Evolutionary conservation across 1,140 invertebrate species (phyloP), one percentile per base, ranked within the genome.

Genomic region (Papilio machaon): DNA sequence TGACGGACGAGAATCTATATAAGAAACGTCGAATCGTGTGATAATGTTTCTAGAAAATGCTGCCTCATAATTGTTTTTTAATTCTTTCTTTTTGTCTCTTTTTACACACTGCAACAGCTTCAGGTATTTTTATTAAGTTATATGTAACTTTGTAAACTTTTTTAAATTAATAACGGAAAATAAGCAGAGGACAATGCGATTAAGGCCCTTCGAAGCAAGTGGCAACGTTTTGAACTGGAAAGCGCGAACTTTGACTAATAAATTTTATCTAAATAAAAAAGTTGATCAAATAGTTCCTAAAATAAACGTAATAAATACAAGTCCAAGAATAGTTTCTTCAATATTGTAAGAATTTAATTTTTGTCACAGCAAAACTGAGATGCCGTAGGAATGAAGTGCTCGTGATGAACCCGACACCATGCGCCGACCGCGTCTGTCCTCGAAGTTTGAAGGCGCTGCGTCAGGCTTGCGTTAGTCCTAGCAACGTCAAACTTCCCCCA

Each of bases 21-120:
- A 70, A 70, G 30, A 6, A 13, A 70, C 30, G 30, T 35, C 15
- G 0, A 30, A 15, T 6, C 13, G 3, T 8, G 23, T 70, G 23
- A 17, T 70, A 38, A 38, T 15, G 64, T 70, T 70, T 70, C 64
- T 70, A 38, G 64, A 70, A 70, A 70, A 70, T 70, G 64, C 64
- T 38, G 64, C 30, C 35, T 15, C 64, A 11, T 17, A 70, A 70
- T 38, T 70, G 64, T 38, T 70, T 70, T 70, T 35, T 70, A 70
- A 70, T 70, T 70, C 64, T 70, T 30, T 70, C 30, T 4, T 38
- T 70, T 17, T 70, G 64, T 70, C 15, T 35, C 7, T 70, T 70
- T 35, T 70, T 70, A 70, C 64, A 70, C 64, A 70, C 64, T 70
- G 64, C 30, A 35, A 70, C 15, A 38, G 30, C 64, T 70, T 35